Base-by-base conservation (phyloP, 2,888 invertebrate species). In the Epiblema foenella region DNA sequence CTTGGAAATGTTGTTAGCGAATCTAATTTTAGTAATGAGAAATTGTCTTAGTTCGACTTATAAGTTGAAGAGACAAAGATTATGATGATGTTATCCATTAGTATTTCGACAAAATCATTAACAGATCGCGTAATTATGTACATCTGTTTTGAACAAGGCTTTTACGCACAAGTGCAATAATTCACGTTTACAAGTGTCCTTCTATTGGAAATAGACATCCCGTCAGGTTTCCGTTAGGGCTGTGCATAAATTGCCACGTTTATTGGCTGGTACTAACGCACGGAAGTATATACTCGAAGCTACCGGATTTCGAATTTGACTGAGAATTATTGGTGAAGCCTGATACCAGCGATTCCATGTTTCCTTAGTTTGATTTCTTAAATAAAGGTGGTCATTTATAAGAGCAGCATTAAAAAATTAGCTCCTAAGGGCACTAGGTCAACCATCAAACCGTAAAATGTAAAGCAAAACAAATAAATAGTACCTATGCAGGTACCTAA, bases 141-240 rank as follows among this genome's bases (percentile, higher is more conserved):
- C n/a, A n/a, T 52, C 17, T 18, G 54, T 39, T 52, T 39, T 11
- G 11, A 9, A n/a, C 10, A 52, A 64, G 64, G 37, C 64, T 52
- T 52, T 54, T 24, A 64, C 24, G 18, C 24, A 15, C 29, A 64
- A 54, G 39, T 18, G 37, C 10, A 62, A 29, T 62, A 62, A 62
- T 62, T 62, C 60, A 59, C 42, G n/a, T 39, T 37, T 54, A 24
- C 24, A n/a, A 39, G 39, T 62, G 15, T 12, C 49, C 17, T n/a
- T 33, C 33, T 33, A 56, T 54, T 59, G 15, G 54, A 51, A 65
- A 59, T 58, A 33, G 39, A 52, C 56, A 70, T 70, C 69, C 59
- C 51, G 65, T 42, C 12, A 20, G 59, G 20, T 33, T 59, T 65
- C 52, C 52, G 42, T 39, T 18, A 20, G 7, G 15, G 10, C 4